Percentiles rank a stretch among this genome's conserved stretches.
Evolutionary conservation across 1,140 invertebrate genomes (phyloP).

Genomic region (Dolichoris vasculosae): DNA sequence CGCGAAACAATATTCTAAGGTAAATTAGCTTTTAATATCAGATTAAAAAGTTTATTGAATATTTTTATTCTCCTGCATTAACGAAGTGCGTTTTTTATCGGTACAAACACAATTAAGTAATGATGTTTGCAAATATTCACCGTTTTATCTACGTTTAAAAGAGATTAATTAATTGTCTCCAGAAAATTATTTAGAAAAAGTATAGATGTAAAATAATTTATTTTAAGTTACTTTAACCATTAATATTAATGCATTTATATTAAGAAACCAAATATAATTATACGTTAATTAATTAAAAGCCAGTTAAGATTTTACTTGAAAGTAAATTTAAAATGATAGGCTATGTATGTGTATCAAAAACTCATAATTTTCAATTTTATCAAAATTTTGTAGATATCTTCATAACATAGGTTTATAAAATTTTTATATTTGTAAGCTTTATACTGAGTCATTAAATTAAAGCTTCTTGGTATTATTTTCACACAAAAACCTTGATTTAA

Average conservation of each 20-base stretch:
- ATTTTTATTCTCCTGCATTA: not conserved
- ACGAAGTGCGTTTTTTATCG: not conserved
- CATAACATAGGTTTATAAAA: too few relatives aligned
- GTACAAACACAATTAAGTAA: not conserved
- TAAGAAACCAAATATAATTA: not conserved
- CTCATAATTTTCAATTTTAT: too few relatives aligned
- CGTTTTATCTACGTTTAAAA: not conserved
- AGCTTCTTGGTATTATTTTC: too few relatives aligned
- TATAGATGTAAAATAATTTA: not conserved
- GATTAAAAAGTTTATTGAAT: not conserved
- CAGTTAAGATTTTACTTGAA: not conserved
- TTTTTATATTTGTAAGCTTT: too few relatives aligned
- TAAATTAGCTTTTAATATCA: slow-evolving; percentile 18
- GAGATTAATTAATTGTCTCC: not conserved
- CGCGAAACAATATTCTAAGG: slow-evolving; percentile 16
- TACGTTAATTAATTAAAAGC: not conserved
- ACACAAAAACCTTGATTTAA: too few relatives aligned
- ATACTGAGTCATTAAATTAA: too few relatives aligned
- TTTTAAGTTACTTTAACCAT: not conserved
- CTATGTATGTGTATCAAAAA: too few relatives aligned
- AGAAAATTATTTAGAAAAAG: not conserved
- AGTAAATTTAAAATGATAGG: not conserved
- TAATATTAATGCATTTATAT: not conserved
- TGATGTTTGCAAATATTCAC: too few relatives aligned
- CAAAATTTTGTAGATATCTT: too few relatives aligned